Conservation (phyloP, 2,113 vertebrate species). For the Leucoraja erinaceus region DNA sequence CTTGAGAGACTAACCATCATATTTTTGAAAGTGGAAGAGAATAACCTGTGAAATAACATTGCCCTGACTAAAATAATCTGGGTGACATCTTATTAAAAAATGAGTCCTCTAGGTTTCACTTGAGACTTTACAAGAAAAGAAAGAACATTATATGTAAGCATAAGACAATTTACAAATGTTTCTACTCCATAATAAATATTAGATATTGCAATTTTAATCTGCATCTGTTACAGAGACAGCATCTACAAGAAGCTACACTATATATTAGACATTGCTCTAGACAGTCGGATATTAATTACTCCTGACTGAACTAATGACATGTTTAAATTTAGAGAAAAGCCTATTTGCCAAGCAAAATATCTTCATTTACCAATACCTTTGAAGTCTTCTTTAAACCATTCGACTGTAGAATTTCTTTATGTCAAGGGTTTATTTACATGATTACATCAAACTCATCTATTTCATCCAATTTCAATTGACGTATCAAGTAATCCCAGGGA, state of each 20-base stretch:
- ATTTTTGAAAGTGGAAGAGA: background rate
- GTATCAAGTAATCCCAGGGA: background rate
- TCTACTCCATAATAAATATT: background rate
- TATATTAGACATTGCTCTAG: background rate
- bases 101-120: background rate
- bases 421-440: conserved; percentile 20
- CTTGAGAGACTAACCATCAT: conserved; percentile 4
- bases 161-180: conserved; percentile 31
- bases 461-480: conserved; percentile 8
- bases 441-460: conserved; percentile 28
- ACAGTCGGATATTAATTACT: background rate
- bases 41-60: conserved; percentile 30
- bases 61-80: conserved; percentile 22
- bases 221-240: background rate
- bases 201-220: background rate
- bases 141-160: background rate
- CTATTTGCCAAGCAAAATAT: background rate
- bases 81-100: background rate
- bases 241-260: background rate
- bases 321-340: background rate
- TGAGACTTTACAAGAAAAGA: background rate
- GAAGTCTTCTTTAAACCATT: background rate
- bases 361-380: background rate
- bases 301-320: background rate
- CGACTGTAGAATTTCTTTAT: background rate